phyloP scores from a whole-genome alignment of 2,113 vertebrate genomes.

The Dryoscopus gambensis region DNA sequence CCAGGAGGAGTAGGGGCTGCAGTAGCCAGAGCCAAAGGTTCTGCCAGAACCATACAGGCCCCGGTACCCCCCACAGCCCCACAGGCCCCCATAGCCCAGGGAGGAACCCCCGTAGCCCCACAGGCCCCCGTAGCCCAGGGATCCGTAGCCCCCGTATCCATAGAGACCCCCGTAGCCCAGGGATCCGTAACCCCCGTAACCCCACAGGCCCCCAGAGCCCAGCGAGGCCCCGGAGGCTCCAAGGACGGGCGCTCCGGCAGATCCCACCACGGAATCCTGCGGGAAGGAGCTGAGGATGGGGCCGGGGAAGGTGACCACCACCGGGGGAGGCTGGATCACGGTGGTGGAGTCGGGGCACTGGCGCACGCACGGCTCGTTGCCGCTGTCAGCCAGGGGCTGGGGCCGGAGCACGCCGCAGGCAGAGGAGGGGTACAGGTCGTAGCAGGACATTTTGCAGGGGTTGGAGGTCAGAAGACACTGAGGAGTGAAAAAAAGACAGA shows the following conservation, averaged over 20 bases:
- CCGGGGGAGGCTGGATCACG: background rate
- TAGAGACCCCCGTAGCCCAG: background rate
- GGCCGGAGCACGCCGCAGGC: background rate
- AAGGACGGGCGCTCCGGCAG: background rate
- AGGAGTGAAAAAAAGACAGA: background rate
- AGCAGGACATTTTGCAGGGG: background rate
- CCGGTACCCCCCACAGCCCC: background rate
- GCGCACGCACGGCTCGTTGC: background rate
- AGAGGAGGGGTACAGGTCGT: background rate
- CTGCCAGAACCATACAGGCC: background rate
- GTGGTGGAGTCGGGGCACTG: background rate
- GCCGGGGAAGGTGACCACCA: background rate
- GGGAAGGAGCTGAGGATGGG: constrained; percentile 55
- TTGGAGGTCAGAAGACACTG: background rate
- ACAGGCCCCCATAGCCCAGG: no score
- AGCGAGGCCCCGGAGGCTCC: background rate
- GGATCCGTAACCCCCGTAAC: background rate
- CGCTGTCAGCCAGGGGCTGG: background rate
- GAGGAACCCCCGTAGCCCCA: no score
- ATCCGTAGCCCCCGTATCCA: background rate
- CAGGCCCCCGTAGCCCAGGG: background rate
- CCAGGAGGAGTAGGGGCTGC: background rate
- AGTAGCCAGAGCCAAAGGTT: background rate
- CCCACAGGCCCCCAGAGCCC: background rate
- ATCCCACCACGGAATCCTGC: constrained; percentile 2